phyloP scores from a whole-genome alignment of 2,113 vertebrate species.

The Chionodraco myersi region DNA sequence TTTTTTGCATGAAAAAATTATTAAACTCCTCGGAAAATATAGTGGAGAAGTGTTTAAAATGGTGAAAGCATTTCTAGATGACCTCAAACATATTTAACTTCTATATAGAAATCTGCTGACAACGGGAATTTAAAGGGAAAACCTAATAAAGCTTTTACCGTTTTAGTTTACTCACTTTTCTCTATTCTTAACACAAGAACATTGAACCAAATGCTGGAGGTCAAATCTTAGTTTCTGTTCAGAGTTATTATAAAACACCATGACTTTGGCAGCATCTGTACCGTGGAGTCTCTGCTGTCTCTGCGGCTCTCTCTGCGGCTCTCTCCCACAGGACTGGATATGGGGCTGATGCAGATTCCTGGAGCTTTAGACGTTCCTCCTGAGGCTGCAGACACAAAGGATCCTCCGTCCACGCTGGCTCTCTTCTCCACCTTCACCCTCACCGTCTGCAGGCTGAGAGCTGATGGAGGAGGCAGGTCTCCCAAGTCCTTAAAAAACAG shows the following conservation, averaged over 20 bases:
- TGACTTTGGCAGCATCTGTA: slow-evolving; percentile 18
- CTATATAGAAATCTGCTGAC: too few species aligned
- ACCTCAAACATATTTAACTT: too few species aligned
- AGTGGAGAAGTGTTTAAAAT: too few species aligned
- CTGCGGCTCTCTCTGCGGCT: slow-evolving; percentile 59
- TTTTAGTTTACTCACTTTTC: too few species aligned
- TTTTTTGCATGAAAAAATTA: too few species aligned
- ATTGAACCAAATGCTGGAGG: neutral
- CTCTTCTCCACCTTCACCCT: slow-evolving; percentile 92
- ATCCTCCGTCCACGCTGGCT: slow-evolving; percentile 69
- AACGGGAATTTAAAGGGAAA: too few species aligned
- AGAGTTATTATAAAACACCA: neutral
- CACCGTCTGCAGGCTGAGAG: slow-evolving; percentile 90
- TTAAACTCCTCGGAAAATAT: too few species aligned
- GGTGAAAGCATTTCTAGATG: too few species aligned
- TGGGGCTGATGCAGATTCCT: slow-evolving; percentile 71
- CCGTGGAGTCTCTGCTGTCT: slow-evolving; percentile 75
- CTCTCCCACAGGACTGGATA: slow-evolving; percentile 54
- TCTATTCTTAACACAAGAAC: neutral
- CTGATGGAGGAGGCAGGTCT: slow-evolving; percentile 85
- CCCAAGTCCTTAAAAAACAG: slow-evolving; percentile 81
- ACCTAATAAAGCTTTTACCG: too few species aligned
- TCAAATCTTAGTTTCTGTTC: neutral
- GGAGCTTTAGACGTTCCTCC: slow-evolving; percentile 55
- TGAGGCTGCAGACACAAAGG: slow-evolving; percentile 39